These are phyloP conservation scores for Diplolepis rosae DNA, from an alignment of 2,888 invertebrate genomes.

Conservation along the genomic window DNA sequence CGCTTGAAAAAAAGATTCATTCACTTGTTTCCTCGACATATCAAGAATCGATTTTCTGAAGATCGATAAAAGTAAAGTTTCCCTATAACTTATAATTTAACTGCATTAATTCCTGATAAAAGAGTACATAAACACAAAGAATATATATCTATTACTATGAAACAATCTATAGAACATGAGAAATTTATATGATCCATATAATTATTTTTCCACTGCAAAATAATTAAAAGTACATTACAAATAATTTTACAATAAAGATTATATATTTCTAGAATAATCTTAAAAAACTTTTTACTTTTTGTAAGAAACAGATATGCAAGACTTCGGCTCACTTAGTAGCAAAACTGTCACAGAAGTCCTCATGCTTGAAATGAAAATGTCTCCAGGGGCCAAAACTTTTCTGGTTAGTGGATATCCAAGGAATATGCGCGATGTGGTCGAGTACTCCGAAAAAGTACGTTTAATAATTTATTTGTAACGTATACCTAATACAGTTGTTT, in stretches of 20 bases:
- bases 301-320: constrained; percentile 84
- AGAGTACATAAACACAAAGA: not conserved
- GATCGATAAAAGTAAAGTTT: constrained; percentile 42
- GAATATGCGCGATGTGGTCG: constrained; percentile 93
- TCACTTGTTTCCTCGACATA: not conserved
- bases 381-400: constrained; percentile 89
- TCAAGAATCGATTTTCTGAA: constrained; percentile 39
- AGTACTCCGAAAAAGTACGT: constrained; percentile 91
- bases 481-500: too few relatives aligned
- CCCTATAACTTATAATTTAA: not conserved
- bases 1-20: not conserved
- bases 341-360: constrained; percentile 92
- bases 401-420: constrained; percentile 93
- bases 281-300: not conserved
- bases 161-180: not conserved
- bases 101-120: not conserved
- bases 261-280: not conserved
- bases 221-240: not conserved
- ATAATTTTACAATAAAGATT: not conserved
- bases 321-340: constrained; percentile 89
- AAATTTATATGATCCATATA: not conserved
- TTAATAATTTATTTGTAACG: too few relatives aligned
- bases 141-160: not conserved
- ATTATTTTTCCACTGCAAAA: not conserved
- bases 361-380: constrained; percentile 95